Conservation (phyloP, 1,140 invertebrate species). For the Dinoponera quadriceps region DNA sequence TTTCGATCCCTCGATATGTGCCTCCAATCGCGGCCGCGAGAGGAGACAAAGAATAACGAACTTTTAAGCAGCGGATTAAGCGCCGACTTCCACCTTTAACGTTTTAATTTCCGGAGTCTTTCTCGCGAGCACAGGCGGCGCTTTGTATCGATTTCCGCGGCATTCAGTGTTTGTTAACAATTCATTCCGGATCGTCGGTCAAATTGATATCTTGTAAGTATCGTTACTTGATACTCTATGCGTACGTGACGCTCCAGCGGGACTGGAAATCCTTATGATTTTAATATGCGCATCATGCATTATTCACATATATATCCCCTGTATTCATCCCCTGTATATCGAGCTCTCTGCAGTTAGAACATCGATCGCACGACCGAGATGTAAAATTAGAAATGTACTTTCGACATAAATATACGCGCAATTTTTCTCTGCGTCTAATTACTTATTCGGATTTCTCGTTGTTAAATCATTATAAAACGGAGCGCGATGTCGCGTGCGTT, state of each 20-base stretch:
- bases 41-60: neutral
- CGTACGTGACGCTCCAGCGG: conserved; percentile 11
- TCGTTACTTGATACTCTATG: conserved; percentile 13
- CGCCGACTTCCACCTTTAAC: conserved; percentile 76
- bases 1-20: neutral
- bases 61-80: conserved; percentile 77
- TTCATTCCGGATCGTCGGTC: conserved; percentile 14
- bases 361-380: neutral
- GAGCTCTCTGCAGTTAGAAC: neutral
- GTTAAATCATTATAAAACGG: neutral
- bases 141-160: conserved; percentile 1
- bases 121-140: neutral
- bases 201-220: conserved; percentile 24
- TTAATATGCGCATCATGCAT: conserved; percentile 27
- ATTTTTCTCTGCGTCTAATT: neutral
- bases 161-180: conserved; percentile 32
- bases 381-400: neutral
- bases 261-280: conserved; percentile 13
- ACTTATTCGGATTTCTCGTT: neutral
- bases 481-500: neutral
- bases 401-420: neutral
- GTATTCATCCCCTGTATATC: neutral
- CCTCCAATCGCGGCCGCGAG: neutral
- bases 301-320: neutral
- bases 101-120: conserved; percentile 71